Conservation (phyloP, 2,113 vertebrate species). For the Platanista minor region DNA sequence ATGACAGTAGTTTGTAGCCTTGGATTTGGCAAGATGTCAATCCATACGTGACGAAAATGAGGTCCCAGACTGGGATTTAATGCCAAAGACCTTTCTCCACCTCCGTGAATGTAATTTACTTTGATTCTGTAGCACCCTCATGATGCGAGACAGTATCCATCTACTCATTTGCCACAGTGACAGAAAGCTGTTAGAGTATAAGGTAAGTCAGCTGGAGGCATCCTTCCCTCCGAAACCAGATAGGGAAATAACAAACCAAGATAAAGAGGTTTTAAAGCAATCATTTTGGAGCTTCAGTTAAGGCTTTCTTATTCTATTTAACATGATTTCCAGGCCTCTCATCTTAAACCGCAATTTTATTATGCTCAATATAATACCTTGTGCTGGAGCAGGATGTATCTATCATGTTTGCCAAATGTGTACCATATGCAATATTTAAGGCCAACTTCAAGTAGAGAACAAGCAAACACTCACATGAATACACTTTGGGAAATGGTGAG, state of each 20-base stretch:
- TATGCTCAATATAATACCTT: neutral
- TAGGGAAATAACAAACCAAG: neutral
- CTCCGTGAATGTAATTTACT: neutral
- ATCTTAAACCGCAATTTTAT: conserved; percentile 1
- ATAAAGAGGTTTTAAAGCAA: conserved; percentile 39
- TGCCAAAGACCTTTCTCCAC: neutral
- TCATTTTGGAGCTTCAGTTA: conserved; percentile 3
- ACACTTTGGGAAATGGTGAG: neutral
- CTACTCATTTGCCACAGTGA: conserved; percentile 6
- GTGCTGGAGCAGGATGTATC: neutral
- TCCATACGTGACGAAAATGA: conserved; percentile 29
- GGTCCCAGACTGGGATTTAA: neutral
- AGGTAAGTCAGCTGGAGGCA: neutral
- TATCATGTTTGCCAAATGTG: neutral
- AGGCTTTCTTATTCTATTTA: neutral
- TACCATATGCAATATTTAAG: neutral
- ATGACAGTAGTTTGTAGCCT: conserved; percentile 42
- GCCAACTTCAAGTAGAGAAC: neutral
- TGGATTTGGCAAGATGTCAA: conserved; percentile 46
- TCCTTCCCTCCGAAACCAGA: neutral
- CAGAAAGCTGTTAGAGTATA: neutral
- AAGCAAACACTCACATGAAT: neutral
- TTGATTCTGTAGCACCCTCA: neutral
- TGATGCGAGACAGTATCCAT: neutral
- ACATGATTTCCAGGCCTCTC: neutral